Evolutionary conservation across 2,113 vertebrate genomes (phyloP), one percentile per base, ranked within the genome.

Genomic region (Hiodon tergisus): DNA sequence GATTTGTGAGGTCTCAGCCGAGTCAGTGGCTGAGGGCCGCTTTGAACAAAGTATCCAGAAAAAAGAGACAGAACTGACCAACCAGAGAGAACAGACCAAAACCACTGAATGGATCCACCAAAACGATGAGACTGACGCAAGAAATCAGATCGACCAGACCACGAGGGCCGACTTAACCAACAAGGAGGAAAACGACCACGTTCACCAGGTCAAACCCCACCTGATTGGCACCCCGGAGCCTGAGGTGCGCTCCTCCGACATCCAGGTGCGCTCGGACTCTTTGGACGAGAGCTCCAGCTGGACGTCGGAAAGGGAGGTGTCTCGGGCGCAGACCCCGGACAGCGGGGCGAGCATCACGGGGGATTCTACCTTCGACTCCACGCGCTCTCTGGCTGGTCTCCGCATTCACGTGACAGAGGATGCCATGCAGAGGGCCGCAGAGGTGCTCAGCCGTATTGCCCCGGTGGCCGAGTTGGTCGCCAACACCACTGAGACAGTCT

Each of bases 401-500:
- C 14, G 16, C 14, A 76, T 83, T 11, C 65, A 47, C 0, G 79
- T 84, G 14, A 84, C 84, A 3, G 83, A 87, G 71, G 78, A 83
- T n/a, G 72, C 17, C 69, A 76, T 85, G 75, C 82, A 85, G 61
- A 78, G n/a, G 17, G 80, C 82, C 2, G 83, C 86, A 0, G 86
- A 88, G 67, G 79, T 79, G 0, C 75, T 85, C 74, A 87, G 81
- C 72, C 78, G 69, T 60, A 74, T 81, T 0, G 80, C 81, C 48
- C 52, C 78, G n/a, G 54, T 75, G 54, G 4, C 58, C 8, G 4
- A 11, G 53, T 80, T 71, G 13, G 8, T 3, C 17, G 5, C 61
- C 8, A 71, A 84, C 69, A 77, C 82, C 0, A 71, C 78, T 72
- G 87, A 86, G 77, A 87, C 85, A 2, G 77, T 85, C 3, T 54